Evolutionary conservation across 1,140 invertebrate genomes (phyloP), one percentile per base, ranked within the genome.

Genomic region (Trypoxylus dichotomus): DNA sequence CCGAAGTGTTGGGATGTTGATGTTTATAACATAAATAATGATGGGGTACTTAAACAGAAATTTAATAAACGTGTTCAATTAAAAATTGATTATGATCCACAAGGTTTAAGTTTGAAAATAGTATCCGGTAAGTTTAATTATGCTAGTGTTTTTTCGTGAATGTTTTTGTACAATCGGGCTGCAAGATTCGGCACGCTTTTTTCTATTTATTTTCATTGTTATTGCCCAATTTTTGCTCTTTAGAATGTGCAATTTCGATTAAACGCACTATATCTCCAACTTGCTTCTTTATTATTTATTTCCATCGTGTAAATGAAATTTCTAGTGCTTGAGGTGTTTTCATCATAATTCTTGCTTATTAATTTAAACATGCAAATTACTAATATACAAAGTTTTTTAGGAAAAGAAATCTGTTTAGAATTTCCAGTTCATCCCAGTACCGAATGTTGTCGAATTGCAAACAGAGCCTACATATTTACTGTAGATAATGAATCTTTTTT

Each of bases 51-150:
- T 83, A 86, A 87, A 84, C 89, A 89, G 80, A 92, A 92, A 88
- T 93, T 90, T 86, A 90, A 91, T 81, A 90, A 90, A 83, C 89
- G 90, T 83, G 92, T 93, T 79, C 90, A 88, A 85, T 85, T 93
- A 85, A 90, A 89, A 86, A 89, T 93, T 83, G 92, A 93, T 83
- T 93, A 94, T 86, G 92, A 94, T 86, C 92, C 92, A 54, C 92
- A 94, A 87, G 93, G 92, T 82, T 88, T 93, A 79, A 92, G 90
- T 87, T 87, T 93, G 81, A 91, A 91, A 88, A 87, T 93, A 83
- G 88, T 91, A 78, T 83, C 87, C 86, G 88, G 90, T 90, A 89
- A 86, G 82, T 84, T 42, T 15, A 21, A 74, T n/a, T 74, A 71
- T 68, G 10, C 5, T 27, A 11, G 7, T 11, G 29, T 74, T 37